phyloP scores from a whole-genome alignment of 2,113 vertebrate species.

The Rhabdornis inornatus region DNA sequence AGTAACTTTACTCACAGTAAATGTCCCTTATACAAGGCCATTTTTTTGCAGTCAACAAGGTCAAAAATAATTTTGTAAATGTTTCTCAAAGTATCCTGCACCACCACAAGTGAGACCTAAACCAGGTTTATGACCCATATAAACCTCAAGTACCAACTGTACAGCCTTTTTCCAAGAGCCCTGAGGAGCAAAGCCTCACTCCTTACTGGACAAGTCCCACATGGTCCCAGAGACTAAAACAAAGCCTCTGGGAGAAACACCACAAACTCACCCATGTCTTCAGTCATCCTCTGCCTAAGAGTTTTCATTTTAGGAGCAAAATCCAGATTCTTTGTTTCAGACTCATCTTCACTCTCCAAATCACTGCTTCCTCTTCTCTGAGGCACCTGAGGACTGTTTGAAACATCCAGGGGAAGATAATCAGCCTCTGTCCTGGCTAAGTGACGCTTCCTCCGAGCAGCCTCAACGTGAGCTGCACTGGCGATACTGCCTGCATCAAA shows the following conservation, averaged over 20 bases:
- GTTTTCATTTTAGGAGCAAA: constrained; percentile 82
- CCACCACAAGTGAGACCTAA: background rate
- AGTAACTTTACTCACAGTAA: background rate
- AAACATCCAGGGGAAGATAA: constrained; percentile 79
- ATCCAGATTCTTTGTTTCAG: constrained; percentile 76
- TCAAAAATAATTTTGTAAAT: background rate
- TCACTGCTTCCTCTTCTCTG: constrained; percentile 33
- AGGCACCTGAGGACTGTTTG: constrained; percentile 23
- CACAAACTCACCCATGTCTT: constrained; percentile 79
- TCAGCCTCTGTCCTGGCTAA: constrained; percentile 72
- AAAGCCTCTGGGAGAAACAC: background rate
- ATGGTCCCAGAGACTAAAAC: background rate
- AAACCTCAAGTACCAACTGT: background rate
- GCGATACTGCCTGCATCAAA: constrained; percentile 75
- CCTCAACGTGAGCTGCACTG: constrained; percentile 65
- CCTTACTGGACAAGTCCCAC: background rate
- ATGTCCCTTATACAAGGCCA: background rate
- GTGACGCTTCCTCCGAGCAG: constrained; percentile 76
- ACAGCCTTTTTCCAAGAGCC: background rate
- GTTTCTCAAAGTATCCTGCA: background rate
- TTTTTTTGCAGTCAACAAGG: background rate
- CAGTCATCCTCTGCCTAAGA: constrained; percentile 81
- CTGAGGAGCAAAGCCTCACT: background rate
- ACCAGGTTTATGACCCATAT: background rate
- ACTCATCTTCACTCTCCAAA: constrained; percentile 75